A percentile compares a stretch with the other conserved stretches of the same genome.
phyloP scores from a whole-genome alignment of 2,113 vertebrate species.

The Rousettus leschenaultii region DNA sequence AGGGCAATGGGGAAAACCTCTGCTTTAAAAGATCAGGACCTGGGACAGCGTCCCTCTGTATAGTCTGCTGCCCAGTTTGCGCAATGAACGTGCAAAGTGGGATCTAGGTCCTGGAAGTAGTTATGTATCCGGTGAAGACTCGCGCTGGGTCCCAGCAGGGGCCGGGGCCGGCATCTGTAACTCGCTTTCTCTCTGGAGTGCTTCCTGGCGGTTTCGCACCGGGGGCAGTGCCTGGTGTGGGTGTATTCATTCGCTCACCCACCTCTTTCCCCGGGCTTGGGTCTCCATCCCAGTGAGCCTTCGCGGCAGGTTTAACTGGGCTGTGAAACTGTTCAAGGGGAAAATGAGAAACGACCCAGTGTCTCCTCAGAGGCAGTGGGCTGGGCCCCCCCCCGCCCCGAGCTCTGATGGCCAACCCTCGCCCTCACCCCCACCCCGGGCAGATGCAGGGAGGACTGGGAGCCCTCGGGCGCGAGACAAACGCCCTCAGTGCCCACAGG shows the following conservation, averaged over 20 bases:
- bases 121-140: rapidly evolving
- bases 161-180: not conserved
- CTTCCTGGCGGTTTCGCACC: not conserved
- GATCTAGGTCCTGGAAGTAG: rapidly evolving
- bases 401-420: not conserved
- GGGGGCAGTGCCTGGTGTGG: not conserved
- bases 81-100: not conserved
- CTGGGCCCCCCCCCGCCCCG: rapidly evolving
- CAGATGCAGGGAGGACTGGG: rapidly evolving
- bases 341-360: slow-evolving; percentile 67
- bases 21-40: not conserved
- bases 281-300: not conserved
- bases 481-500: rapidly evolving
- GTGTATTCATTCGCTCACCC: not conserved
- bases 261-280: not conserved
- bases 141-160: rapidly evolving
- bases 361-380: slow-evolving; percentile 16
- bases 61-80: not conserved
- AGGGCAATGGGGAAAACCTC: not conserved
- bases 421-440: not conserved
- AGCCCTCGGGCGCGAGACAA: not conserved
- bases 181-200: not conserved
- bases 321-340: slow-evolving; percentile 63
- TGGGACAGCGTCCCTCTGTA: not conserved
- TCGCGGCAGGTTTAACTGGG: slow-evolving; percentile 3